These are phyloP conservation scores for Sebastiscus albofasciatus DNA, from an alignment of 2,797 vertebrate genomes.

Conservation along the genomic window DNA sequence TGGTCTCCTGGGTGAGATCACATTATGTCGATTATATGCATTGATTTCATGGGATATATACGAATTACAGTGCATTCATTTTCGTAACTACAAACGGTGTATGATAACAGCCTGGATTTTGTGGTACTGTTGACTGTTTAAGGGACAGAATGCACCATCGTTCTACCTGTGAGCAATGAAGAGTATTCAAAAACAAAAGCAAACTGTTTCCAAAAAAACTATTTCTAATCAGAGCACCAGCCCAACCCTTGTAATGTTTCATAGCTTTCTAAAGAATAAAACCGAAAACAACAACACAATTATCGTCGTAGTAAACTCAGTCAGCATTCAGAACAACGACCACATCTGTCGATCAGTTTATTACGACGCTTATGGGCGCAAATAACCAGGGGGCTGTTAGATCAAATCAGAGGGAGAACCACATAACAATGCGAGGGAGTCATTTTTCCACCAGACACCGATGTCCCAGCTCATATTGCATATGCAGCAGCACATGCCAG, in stretches of 20 bases:
- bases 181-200: background rate
- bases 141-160: no score
- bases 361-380: constrained; percentile 18
- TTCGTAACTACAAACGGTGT: no score
- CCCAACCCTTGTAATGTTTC: background rate
- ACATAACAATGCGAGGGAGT: background rate
- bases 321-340: background rate
- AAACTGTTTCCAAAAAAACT: background rate
- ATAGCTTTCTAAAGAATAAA: constrained; percentile 1
- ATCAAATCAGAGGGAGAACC: constrained; percentile 7
- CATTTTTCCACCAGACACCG: background rate
- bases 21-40: no score
- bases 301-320: constrained; percentile 16
- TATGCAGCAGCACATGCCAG: constrained; percentile 23
- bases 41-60: no score
- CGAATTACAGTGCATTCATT: no score
- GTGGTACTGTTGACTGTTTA: background rate
- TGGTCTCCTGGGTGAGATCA: no score
- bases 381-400: constrained; percentile 4
- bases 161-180: background rate
- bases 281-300: constrained; percentile 16
- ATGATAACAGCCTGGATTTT: no score
- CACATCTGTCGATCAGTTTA: constrained; percentile 26
- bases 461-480: constrained; percentile 14
- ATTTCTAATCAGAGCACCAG: background rate